Base-by-base conservation (phyloP, 2,888 invertebrate species). In the Eilema depressum region DNA sequence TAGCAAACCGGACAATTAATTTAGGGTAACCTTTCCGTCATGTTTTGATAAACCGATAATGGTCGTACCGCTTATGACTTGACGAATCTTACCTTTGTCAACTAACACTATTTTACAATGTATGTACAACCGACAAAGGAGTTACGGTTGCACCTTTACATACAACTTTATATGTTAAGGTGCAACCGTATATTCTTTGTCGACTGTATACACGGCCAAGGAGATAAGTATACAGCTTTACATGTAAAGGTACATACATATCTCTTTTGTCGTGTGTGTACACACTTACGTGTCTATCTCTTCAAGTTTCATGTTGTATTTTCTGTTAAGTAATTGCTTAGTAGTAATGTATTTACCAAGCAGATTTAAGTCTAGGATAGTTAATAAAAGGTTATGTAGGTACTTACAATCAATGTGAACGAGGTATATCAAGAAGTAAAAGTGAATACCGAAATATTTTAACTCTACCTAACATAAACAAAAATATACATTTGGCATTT, bases 11-110 rank as follows among this genome's bases (percentile, higher is more conserved):
- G 77, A 73, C 79, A 70, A 75, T 78, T 78, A 83, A 75, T 73
- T 80, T 76, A 73, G 70, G 71, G 71, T 70, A 71, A 78, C 73
- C 62, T 82, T 75, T 67, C 70, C 74, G 73, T 82, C 71, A 80
- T 67, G 23, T 28, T 41, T 41, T 41, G 17, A 41, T 47, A 47
- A 20, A 47, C 47, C 47, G 20, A 17, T 47, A 20, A 47, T 47
- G 47, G 47, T 47, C 20, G 5, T 5, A 17, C 7, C 5, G 4
- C 47, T 47, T 41, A 41, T 41, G 41, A 41, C 41, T 3, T 41
- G 17, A 17, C 41, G 4, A 4, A 3, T 3, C 41, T 17, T 17
- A 41, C 17, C 41, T 41, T 17, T 47, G 20, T 20, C 47, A 47
- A 20, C 47, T 47, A 47, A 47, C 5, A 47, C 20, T 47, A 47